A percentile compares a stretch with the other conserved stretches of the same genome.
Conservation (phyloP, 2,113 vertebrate species). For the Columba livia region DNA sequence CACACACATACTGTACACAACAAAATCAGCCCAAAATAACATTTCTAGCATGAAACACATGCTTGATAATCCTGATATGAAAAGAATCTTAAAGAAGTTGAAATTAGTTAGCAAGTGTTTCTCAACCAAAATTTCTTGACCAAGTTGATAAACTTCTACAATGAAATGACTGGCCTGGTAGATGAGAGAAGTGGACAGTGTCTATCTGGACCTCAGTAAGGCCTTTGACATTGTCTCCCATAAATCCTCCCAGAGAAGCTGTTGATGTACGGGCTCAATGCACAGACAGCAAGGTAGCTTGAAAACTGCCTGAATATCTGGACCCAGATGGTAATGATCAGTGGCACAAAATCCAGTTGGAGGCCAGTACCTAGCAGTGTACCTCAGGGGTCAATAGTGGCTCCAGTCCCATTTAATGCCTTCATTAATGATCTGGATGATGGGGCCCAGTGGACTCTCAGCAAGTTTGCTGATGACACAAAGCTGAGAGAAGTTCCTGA, state of each 20-base stretch:
- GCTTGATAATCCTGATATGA: background rate
- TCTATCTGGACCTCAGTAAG: background rate
- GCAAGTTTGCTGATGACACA: background rate
- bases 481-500: background rate
- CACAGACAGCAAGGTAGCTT: background rate
- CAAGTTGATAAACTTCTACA: background rate
- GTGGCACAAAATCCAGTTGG: background rate
- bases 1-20: background rate
- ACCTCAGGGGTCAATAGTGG: background rate
- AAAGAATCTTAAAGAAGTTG: background rate
- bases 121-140: background rate
- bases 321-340: background rate
- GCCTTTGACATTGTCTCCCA: background rate
- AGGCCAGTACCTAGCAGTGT: background rate
- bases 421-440: background rate
- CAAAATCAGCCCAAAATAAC: background rate
- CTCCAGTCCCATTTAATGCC: background rate
- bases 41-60: background rate
- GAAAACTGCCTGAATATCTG: background rate
- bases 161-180: background rate
- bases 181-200: background rate
- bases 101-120: background rate
- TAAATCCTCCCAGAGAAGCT: background rate
- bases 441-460: background rate
- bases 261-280: too few relatives aligned